A percentile compares a stretch with the other conserved stretches of the same genome.
These are phyloP conservation scores for Macrobrachium nipponense DNA, from an alignment of 1,140 invertebrate genomes.

Conservation along the genomic window DNA sequence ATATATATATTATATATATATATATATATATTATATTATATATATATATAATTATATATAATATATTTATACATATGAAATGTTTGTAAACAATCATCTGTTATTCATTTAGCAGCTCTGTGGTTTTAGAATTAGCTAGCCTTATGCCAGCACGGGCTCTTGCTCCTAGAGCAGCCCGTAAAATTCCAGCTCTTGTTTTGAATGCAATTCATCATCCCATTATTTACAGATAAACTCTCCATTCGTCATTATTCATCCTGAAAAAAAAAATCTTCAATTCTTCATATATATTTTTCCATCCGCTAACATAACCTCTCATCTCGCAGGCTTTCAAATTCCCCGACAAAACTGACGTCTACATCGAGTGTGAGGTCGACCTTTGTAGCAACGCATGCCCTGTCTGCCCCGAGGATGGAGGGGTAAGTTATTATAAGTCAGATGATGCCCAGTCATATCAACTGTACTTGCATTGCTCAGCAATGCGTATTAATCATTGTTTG, in stretches of 20 bases:
- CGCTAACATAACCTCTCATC: slow-evolving; percentile 1
- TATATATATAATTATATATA: slow-evolving; percentile 9
- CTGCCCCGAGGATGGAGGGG: slow-evolving; percentile 73
- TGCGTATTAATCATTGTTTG: no score
- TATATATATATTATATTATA: slow-evolving; percentile 5
- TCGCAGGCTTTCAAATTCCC: slow-evolving; percentile 87
- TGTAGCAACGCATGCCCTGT: slow-evolving; percentile 84
- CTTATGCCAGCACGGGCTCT: no score
- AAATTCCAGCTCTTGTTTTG: no score
- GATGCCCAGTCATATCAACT: no score
- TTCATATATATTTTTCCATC: not conserved
- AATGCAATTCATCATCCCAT: no score
- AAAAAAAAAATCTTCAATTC: not conserved
- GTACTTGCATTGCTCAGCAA: no score
- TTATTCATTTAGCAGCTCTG: not conserved
- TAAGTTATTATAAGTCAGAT: not conserved
- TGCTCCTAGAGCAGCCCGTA: no score
- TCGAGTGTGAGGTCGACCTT: slow-evolving; percentile 86
- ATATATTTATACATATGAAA: not conserved
- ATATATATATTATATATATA: not conserved
- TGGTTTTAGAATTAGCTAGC: no score
- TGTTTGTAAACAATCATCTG: not conserved
- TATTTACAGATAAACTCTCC: no score
- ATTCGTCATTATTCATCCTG: not conserved
- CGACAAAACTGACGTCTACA: slow-evolving; percentile 84